Percentiles rank a stretch among this genome's conserved stretches.
Evolutionary conservation across 2,113 vertebrate genomes (phyloP).

Genomic region (Bettongia penicillata): DNA sequence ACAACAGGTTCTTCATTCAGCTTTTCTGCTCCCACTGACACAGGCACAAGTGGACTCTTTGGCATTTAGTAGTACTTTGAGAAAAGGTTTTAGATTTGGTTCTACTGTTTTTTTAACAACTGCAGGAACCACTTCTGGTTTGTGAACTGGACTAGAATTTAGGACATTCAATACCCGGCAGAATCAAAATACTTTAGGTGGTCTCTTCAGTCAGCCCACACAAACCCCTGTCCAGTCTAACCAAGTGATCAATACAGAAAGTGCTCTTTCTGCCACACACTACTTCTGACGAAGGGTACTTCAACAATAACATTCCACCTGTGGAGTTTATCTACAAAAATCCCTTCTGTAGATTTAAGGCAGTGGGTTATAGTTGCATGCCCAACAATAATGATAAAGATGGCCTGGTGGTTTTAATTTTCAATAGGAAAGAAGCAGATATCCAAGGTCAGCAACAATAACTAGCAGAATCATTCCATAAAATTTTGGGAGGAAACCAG

Average conservation of each 20-base stretch:
- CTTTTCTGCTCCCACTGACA: too few relatives aligned
- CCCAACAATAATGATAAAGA: slow-evolving; percentile 96
- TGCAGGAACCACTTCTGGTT: too few relatives aligned
- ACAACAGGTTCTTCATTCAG: too few relatives aligned
- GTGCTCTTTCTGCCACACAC: slow-evolving; percentile 93
- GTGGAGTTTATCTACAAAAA: slow-evolving; percentile 98
- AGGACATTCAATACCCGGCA: too few relatives aligned
- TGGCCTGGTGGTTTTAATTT: slow-evolving; percentile 92
- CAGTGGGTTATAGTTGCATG: slow-evolving; percentile 96
- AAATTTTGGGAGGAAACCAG: slow-evolving; percentile 93
- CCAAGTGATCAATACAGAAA: slow-evolving; percentile 97
- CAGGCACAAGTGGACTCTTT: too few relatives aligned
- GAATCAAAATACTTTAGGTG: slow-evolving; percentile 77
- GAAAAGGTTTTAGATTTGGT: too few relatives aligned
- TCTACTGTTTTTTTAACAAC: too few relatives aligned
- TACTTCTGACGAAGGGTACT: slow-evolving; percentile 96
- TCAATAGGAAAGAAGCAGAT: slow-evolving; percentile 94
- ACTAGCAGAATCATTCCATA: slow-evolving; percentile 96
- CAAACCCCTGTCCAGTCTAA: slow-evolving; percentile 90
- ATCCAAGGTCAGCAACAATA: slow-evolving; percentile 95
- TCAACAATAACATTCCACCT: slow-evolving; percentile 92
- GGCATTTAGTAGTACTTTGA: too few relatives aligned
- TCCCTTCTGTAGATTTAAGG: slow-evolving; percentile 98
- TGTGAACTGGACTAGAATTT: too few relatives aligned
- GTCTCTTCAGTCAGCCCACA: slow-evolving; percentile 91